Conservation (phyloP, 2,888 invertebrate species). For the Hirtodrosophila trivittata region DNA sequence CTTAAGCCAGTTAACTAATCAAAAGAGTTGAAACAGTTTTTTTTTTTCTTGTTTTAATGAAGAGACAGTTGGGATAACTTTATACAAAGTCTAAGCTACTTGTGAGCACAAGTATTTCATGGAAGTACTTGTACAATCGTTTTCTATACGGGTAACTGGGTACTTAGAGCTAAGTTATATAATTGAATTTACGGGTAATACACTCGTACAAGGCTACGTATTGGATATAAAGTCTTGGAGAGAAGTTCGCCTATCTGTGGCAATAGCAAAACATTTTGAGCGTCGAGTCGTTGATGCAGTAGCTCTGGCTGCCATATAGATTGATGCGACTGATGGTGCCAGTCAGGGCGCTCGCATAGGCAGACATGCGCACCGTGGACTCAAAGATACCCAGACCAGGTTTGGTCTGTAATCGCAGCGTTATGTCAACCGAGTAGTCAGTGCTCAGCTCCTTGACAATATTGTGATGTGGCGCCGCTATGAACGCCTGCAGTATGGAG, state of each 20-base stretch:
- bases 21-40: not conserved
- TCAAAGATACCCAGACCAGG: slow-evolving; percentile 88
- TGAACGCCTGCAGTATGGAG: slow-evolving; percentile 88
- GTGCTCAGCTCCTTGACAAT: slow-evolving; percentile 79
- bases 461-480: slow-evolving; percentile 84
- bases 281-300: slow-evolving; percentile 89
- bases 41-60: not conserved
- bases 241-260: slow-evolving; percentile 74
- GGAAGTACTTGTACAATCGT: slow-evolving; percentile 49
- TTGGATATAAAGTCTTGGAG: slow-evolving; percentile 42
- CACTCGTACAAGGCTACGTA: slow-evolving; percentile 59
- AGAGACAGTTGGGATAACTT: slow-evolving; percentile 32
- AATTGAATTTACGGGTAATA: too few species aligned
- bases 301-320: slow-evolving; percentile 91
- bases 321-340: slow-evolving; percentile 92
- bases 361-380: slow-evolving; percentile 87
- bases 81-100: slow-evolving; percentile 50
- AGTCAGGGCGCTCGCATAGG: slow-evolving; percentile 76
- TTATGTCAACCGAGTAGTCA: slow-evolving; percentile 82
- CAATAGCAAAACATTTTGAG: slow-evolving; percentile 92
- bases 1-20: not conserved
- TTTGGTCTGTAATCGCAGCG: slow-evolving; percentile 84
- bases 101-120: slow-evolving; percentile 71
- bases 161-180: slow-evolving; percentile 28
- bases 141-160: too few species aligned